Base-by-base conservation (phyloP, 2,113 vertebrate species). In the Gorsachius goisagi region DNA sequence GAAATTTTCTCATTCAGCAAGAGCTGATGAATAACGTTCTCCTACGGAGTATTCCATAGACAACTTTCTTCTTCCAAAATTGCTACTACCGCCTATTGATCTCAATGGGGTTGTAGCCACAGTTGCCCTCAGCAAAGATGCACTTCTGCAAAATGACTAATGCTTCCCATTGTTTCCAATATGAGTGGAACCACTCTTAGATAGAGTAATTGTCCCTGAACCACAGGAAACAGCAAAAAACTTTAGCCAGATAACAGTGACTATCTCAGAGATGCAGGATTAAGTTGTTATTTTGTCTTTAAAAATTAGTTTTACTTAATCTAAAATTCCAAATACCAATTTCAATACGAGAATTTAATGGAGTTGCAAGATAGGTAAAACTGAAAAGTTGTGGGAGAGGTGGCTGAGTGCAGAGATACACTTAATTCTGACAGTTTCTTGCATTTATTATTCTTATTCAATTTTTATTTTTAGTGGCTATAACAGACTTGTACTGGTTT, bases 61-160 rank as follows among this genome's bases (percentile, higher is more conserved):
- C 37, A 67, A 55, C 85, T 84, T 91, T 59, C 88, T 90, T 77
- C 41, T 80, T 59, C 89, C 85, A 71, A 88, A 96, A 96, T 96
- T 93, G 90, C 78, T 95, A 45, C 74, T 83, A 53, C 90, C 88
- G 91, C 95, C 93, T 88, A 30, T 96, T 93, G 95, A 85, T 96
- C 53, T 85, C 85, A 47, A 35, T 88, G 75, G 93, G 67, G 71
- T 80, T 85, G 92, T 91, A 97, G 82, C 84, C 82, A 77, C 91
- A 85, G 93, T 93, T 68, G 47, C 78, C 62, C 71, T 91, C 90
- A 88, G 87, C 78, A 45, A 95, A 94, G 85, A 66, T 44, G 58
- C 55, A 37, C 82, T 91, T 93, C 68, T 94, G 88, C 79, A 80
- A 96, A 95, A 90, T 95, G 88, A 92, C 92, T 95, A 67, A 86